Conservation (phyloP, 2,113 vertebrate species). For the Australoheros scitulus region DNA sequence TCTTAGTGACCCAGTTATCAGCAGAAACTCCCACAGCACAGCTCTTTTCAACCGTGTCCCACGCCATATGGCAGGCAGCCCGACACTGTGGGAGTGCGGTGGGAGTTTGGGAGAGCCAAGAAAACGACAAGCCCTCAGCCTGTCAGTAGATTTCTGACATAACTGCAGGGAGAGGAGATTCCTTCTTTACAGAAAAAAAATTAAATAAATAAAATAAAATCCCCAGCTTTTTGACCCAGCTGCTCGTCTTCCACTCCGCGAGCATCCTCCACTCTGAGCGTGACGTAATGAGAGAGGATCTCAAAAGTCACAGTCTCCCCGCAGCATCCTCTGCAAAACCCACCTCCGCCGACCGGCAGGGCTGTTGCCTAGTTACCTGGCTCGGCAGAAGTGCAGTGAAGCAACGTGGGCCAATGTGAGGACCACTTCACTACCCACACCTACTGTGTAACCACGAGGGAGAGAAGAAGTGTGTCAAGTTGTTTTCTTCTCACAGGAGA, state of each 20-base stretch:
- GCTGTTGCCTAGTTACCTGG: constrained; percentile 76
- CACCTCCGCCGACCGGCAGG: constrained; percentile 52
- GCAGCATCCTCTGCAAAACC: constrained; percentile 64
- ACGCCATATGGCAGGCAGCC: constrained; percentile 61
- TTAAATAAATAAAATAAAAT: neutral
- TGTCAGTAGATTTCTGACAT: constrained; percentile 19
- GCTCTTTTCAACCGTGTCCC: constrained; percentile 41
- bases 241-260: neutral
- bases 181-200: neutral
- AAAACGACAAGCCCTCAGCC: constrained; percentile 26
- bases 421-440: constrained; percentile 59
- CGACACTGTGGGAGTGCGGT: constrained; percentile 48
- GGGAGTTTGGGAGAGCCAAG: constrained; percentile 55
- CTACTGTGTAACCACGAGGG: constrained; percentile 22
- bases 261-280: neutral
- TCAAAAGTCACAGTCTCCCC: constrained; percentile 62
- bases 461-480: constrained; percentile 42
- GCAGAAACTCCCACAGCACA: constrained; percentile 53
- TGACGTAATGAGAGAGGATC: constrained; percentile 58
- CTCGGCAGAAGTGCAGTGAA: constrained; percentile 61
- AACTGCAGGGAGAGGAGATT: constrained; percentile 29
- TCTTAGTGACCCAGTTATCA: constrained; percentile 58
- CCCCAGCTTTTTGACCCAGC: constrained; percentile 1
- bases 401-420: constrained; percentile 46
- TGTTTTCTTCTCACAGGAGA: constrained; percentile 9